Conservation (phyloP, 1,140 invertebrate genomes). For the honey bee (Apis mellifera) region DNA sequence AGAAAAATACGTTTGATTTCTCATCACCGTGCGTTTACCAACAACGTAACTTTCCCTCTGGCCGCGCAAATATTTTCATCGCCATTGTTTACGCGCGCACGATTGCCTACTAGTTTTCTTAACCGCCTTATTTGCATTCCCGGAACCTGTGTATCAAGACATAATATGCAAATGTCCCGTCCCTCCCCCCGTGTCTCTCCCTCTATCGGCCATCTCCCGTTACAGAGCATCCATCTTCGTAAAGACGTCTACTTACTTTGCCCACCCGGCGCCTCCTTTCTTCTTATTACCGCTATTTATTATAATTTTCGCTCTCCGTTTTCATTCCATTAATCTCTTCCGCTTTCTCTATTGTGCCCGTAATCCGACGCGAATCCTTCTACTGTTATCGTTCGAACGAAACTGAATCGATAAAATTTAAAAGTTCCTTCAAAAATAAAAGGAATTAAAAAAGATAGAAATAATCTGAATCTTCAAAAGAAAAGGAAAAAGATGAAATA, state of each 20-base stretch:
- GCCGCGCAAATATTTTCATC: constrained; percentile 37
- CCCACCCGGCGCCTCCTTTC: constrained; percentile 43
- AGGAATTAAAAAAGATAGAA: neutral
- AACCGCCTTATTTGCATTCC: constrained; percentile 52
- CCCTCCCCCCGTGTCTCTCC: neutral
- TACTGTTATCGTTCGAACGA: neutral
- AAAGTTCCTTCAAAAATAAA: too few species aligned
- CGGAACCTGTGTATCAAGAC: constrained; percentile 49
- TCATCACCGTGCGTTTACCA: neutral
- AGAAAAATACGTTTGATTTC: neutral
- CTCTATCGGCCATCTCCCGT: neutral
- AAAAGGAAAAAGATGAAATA: too few species aligned
- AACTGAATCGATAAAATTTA: neutral
- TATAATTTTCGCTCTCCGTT: constrained; percentile 36
- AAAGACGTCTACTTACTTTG: neutral
- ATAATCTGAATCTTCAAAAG: too few species aligned
- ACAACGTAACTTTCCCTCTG: constrained; percentile 17
- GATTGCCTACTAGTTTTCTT: constrained; percentile 51
- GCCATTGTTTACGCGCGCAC: constrained; percentile 44
- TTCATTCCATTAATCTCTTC: constrained; percentile 51
- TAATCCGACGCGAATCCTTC: constrained; percentile 2
- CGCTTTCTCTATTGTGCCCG: constrained; percentile 40
- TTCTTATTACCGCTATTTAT: constrained; percentile 49
- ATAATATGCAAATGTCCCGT: constrained; percentile 46
- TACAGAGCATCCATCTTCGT: neutral